These are phyloP conservation scores for Chelidonichthys spinosus DNA, from an alignment of 2,797 vertebrate species.

Conservation along the genomic window DNA sequence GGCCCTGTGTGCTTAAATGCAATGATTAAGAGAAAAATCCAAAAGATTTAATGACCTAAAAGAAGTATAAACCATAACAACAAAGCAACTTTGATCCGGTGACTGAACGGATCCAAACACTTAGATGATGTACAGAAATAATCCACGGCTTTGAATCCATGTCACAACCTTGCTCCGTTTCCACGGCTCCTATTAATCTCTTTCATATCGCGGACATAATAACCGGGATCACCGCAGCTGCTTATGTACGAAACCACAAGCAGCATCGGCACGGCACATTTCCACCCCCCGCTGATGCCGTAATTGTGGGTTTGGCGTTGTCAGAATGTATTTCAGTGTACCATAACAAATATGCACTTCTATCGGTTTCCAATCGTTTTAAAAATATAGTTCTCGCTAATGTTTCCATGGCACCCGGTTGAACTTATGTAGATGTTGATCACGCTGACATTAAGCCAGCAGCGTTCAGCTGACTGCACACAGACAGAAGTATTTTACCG, in stretches of 20 bases:
- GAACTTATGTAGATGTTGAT: constrained; percentile 24
- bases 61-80: background rate
- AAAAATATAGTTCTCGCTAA: constrained; percentile 2
- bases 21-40: background rate
- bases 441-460: constrained; percentile 15
- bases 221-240: background rate
- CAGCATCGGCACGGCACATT: constrained; percentile 7
- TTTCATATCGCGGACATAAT: background rate
- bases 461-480: background rate
- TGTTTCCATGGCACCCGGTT: constrained; percentile 2
- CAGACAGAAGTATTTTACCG: background rate
- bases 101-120: background rate
- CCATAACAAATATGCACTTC: constrained; percentile 3
- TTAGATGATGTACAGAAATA: background rate
- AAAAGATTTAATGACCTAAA: too few relatives aligned
- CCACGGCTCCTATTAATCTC: background rate
- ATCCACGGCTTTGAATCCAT: background rate
- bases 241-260: constrained; percentile 4
- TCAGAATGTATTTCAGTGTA: constrained; percentile 14
- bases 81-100: background rate
- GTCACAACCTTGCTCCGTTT: background rate
- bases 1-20: background rate
- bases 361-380: constrained; percentile 5
- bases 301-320: background rate
- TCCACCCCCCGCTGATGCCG: constrained; percentile 20